Base-by-base conservation (phyloP, 2,113 vertebrate genomes). In the Suncus etruscus region DNA sequence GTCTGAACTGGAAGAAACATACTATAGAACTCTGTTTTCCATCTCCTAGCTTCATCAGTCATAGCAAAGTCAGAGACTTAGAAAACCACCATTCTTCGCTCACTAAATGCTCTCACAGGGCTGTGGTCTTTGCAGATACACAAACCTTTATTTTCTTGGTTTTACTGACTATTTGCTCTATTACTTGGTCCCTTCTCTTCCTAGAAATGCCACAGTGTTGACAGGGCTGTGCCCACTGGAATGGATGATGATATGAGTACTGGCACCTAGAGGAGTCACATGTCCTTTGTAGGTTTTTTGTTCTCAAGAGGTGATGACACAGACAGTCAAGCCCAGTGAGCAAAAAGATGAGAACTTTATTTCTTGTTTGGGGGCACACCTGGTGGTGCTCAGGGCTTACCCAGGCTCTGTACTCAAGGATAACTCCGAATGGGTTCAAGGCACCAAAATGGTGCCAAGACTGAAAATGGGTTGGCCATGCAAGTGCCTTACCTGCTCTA, bases 121-220 rank as follows among this genome's bases (percentile, higher is more conserved):
- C 79, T 91, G 47, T 27, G 86, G 86, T 86, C 47, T 25, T 18
- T 18, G 25, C 51, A 82, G 81, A 93, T 6, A 63, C 27, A 10
- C 8, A 31, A 22, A 50, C 31, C 68, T 63, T 78, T 51, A 20
- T 29, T 87, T 84, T 85, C 89, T 89, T 68, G 87, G 39, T 79
- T 92, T 90, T 68, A 74, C 24, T 86, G 29, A 76, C 58, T 63
- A 24, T 48, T 80, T 12, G 5, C n/a, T 65, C 85, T 92, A 72
- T 76, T 86, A 83, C 4, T 32, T 86, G 80, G 51, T 18, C 68
- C 32, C 75, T 61, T 18, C 68, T n/a, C 75, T 58, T 61, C 9
- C 50, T 61, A 65, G 82, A 89, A 89, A 29, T 8, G 25, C 48
- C 54, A 65, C 70, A 48, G 39, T 27, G 79, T 61, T 83, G 54